phyloP scores from a whole-genome alignment of 2,113 vertebrate genomes.

The Hucho hucho region DNA sequence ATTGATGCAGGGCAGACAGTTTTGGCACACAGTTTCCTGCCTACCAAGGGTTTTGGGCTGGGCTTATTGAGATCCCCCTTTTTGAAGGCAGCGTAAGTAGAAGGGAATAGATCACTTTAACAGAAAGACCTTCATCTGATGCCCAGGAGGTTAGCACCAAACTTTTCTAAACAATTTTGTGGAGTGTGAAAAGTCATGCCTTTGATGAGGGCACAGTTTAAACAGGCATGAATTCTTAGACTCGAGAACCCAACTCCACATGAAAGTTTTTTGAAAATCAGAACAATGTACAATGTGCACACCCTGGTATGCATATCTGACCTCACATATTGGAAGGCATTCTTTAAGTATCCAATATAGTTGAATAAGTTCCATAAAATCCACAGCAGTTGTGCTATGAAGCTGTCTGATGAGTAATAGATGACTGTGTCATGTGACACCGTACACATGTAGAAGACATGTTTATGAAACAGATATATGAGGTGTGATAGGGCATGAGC shows the following conservation, averaged over 20 bases:
- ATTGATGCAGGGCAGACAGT: slow-evolving; percentile 39
- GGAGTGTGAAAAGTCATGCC: neutral
- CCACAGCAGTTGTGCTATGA: neutral
- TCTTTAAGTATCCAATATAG: neutral
- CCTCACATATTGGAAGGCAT: neutral
- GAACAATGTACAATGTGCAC: too few relatives aligned
- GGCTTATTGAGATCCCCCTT: slow-evolving; percentile 26
- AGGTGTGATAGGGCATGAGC: neutral
- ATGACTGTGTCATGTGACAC: neutral
- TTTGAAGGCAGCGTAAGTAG: slow-evolving; percentile 14
- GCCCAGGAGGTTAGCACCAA: neutral
- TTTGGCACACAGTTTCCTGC: slow-evolving; percentile 56
- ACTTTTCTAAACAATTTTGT: neutral
- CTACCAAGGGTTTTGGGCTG: slow-evolving; percentile 18
- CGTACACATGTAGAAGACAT: slow-evolving; percentile 12
- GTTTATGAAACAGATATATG: slow-evolving; percentile 14
- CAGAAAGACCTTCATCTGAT: neutral
- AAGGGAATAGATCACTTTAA: neutral
- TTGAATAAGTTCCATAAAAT: neutral
- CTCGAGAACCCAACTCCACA: too few relatives aligned
- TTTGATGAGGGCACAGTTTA: neutral
- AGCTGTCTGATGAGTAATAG: neutral
- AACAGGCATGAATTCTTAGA: too few relatives aligned
- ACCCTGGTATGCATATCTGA: neutral
- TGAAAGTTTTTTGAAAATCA: too few relatives aligned